Evolutionary conservation across 2,888 invertebrate species (phyloP), one percentile per base, ranked within the genome.

Genomic region (Cataglyphis albicans): DNA sequence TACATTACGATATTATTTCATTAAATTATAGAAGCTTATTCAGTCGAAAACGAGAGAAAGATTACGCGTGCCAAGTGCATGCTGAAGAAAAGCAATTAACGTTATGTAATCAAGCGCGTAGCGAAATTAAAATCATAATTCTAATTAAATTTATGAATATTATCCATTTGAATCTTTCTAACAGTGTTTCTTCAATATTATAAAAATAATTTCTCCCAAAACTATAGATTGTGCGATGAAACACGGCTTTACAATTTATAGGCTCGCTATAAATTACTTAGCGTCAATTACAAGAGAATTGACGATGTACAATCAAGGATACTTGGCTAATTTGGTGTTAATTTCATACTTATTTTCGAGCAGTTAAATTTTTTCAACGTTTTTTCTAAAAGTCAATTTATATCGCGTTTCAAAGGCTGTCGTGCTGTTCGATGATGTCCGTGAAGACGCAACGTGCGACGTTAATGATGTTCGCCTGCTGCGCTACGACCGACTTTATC

Each of bases 401-500:
- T 25, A 59, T 72, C 44, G 44, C 21, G 32, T 25, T 41, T 80
- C 9, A 9, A 7, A 59, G 21, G 21, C 35, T 25, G 67, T 44
- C 48, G 1, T 44, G 18, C 44, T 29, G 41, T 12, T 63, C 32
- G 32, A 41, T 44, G 25, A 59, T 81, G 48, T 18, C 35, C 44
- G 55, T n/a, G 55, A n/a, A 68, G 67, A 44, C 35, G 52, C 35
- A 44, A 83, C 15, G 61, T 55, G 70, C 64, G 61, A 82, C 21
- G 7, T 59, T 72, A 78, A 44, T 61, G 67, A 83, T 15, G 59
- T 35, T 21, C 21, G 35, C 15, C 35, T 81, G 61, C 63, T 41
- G 41, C 18, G 55, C 64, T 57, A 63, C 67, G 68, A 48, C 83
- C 85, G 80, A 87, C 78, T 85, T 87, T 82, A 84, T 73, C 72